Evolutionary conservation across 2,113 vertebrate genomes (phyloP).

Genomic region (Malurus cyaneus): DNA sequence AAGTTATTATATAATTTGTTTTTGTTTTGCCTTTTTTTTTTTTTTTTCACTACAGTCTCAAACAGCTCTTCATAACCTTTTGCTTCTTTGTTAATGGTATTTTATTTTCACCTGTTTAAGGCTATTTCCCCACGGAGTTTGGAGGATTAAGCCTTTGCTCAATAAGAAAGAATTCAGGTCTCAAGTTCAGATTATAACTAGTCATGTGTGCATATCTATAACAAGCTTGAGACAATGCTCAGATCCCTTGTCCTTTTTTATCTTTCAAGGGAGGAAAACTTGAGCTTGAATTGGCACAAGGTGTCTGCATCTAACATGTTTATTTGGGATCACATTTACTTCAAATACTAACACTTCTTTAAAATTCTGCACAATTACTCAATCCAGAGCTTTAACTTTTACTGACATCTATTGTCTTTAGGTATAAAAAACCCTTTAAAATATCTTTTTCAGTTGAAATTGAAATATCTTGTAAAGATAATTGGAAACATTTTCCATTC

Average conservation of each 20-base stretch:
- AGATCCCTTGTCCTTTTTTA: background rate
- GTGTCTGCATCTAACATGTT: background rate
- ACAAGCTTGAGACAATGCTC: background rate
- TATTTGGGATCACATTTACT: background rate
- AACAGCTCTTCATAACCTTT: background rate
- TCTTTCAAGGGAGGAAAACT: background rate
- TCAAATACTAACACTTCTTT: background rate
- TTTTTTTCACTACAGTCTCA: background rate
- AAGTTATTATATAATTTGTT: background rate
- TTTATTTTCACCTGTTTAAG: conserved; percentile 26
- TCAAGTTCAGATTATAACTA: background rate
- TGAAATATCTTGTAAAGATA: background rate
- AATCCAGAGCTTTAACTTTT: background rate
- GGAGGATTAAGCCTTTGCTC: background rate
- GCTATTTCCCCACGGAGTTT: background rate
- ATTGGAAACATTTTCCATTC: conserved; percentile 10
- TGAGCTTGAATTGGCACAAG: background rate
- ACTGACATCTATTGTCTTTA: background rate
- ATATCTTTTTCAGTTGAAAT: background rate
- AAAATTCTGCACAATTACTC: background rate
- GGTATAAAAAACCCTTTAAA: background rate
- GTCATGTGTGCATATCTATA: background rate
- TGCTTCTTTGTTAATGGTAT: background rate
- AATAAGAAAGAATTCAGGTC: background rate
- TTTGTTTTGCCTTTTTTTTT: background rate